Evolutionary conservation across 2,113 vertebrate species (phyloP).

Genomic region (Microtus oregoni): DNA sequence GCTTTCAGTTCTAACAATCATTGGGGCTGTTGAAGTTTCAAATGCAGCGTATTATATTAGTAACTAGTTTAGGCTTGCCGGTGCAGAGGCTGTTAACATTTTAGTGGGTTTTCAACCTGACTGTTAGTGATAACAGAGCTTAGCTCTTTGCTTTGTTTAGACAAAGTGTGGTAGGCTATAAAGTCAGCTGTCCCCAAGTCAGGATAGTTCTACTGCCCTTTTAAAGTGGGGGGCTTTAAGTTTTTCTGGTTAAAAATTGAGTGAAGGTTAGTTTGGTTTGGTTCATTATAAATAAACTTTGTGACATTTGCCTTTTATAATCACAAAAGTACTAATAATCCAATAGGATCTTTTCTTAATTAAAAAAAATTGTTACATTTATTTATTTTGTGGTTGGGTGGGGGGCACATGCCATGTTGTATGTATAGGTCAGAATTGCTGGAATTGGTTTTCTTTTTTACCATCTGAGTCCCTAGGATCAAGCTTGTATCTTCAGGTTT

Average conservation of each 20-base stretch:
- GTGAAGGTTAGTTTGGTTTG: conserved; percentile 34
- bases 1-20: not conserved
- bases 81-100: conserved; percentile 15
- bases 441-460: not conserved
- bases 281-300: conserved; percentile 51
- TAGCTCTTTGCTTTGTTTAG: conserved; percentile 41
- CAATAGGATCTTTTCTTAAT: not conserved
- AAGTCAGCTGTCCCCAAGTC: conserved; percentile 36
- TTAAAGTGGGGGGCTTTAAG: conserved; percentile 39
- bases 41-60: conserved; percentile 20
- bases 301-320: conserved; percentile 51
- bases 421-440: not conserved
- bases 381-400: not conserved
- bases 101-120: not conserved
- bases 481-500: not conserved
- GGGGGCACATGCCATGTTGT: not conserved
- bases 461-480: no score
- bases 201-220: conserved; percentile 28
- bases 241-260: conserved; percentile 55
- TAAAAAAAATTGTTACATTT: not conserved
- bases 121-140: conserved; percentile 30
- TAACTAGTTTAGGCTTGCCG: conserved; percentile 20
- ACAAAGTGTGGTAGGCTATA: conserved; percentile 23
- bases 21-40: not conserved
- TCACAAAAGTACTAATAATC: conserved; percentile 49